Evolutionary conservation across 2,888 invertebrate genomes (phyloP), one percentile per base, ranked within the genome.

Genomic region (Morinoia aosen): DNA sequence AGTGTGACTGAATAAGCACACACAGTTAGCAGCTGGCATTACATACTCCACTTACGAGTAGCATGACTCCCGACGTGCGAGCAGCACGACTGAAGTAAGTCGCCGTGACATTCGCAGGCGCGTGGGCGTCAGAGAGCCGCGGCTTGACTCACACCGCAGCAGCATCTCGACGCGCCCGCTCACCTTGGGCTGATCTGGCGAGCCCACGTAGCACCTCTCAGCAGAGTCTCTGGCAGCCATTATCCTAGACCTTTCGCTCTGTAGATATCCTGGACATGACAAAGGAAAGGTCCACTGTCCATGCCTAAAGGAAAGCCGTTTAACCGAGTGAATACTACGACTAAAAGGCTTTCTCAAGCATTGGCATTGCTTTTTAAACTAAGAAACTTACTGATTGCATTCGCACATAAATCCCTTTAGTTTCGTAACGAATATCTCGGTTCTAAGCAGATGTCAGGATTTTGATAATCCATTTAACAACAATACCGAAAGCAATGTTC

Each of bases 101-200:
- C 58, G 93, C 93, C 93, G 93, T 93, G 93, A 93, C 93, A 93
- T 93, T 93, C 93, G 93, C 48, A 56, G 12, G 93, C 56, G 93
- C 93, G 93, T 93, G 93, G 93, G 93, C 93, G 93, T 39, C 93
- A 57, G 93, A 57, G n/a, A 16, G 57, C 33, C 33, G 16, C 48
- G 16, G 58, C 93, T 48, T 93, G 93, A 93, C 93, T 56, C 93
- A 57, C 93, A 93, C 16, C 11, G 93, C 57, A 5, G 12, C 90
- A 90, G 90, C n/a, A 40, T 40, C 90, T 90, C 40, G 90, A 48
- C 90, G 40, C 88, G 90, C 93, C 57, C 93, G 93, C 93, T 93
- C 93, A 93, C 93, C 93, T 93, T 93, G 93, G 90, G 90, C 90
- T 40, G 48, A 39, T 48, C 90, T 90, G 16, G 33, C 25, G 48